Percentiles rank a stretch among this genome's conserved stretches.
phyloP scores from a whole-genome alignment of 2,888 invertebrate genomes.

The Lepidochitona cinerea region DNA sequence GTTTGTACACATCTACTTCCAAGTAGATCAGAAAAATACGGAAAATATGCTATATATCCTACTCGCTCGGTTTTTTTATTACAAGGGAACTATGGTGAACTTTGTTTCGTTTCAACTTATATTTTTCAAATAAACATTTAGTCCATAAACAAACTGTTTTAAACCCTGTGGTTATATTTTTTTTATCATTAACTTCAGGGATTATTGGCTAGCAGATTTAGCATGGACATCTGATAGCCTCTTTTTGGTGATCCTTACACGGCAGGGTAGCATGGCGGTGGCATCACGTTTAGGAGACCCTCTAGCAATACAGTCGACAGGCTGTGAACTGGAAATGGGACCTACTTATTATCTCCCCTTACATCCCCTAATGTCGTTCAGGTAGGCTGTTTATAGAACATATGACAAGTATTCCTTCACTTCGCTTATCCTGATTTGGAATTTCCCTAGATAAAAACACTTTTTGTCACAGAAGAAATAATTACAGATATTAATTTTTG shows the following conservation, averaged over 20 bases:
- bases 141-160: too few species aligned
- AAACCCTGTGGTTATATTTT: too few species aligned
- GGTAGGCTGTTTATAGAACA: constrained; percentile 31
- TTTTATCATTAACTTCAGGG: too few species aligned
- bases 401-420: too few species aligned
- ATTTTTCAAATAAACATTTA: too few species aligned
- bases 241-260: constrained; percentile 59
- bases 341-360: constrained; percentile 65
- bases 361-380: constrained; percentile 60
- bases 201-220: constrained; percentile 63
- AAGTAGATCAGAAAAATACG: too few species aligned
- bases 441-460: background rate
- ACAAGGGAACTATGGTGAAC: too few species aligned
- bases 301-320: constrained; percentile 52
- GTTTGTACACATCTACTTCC: too few species aligned
- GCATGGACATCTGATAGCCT: constrained; percentile 65
- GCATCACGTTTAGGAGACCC: constrained; percentile 66
- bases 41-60: too few species aligned
- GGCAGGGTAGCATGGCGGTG: constrained; percentile 62
- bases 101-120: too few species aligned
- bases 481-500: background rate
- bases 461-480: background rate
- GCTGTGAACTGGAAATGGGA: constrained; percentile 62
- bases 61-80: too few species aligned
- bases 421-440: background rate